These are phyloP conservation scores for Micrastur ruficollis DNA, from an alignment of 2,797 vertebrate species.

Conservation along the genomic window DNA sequence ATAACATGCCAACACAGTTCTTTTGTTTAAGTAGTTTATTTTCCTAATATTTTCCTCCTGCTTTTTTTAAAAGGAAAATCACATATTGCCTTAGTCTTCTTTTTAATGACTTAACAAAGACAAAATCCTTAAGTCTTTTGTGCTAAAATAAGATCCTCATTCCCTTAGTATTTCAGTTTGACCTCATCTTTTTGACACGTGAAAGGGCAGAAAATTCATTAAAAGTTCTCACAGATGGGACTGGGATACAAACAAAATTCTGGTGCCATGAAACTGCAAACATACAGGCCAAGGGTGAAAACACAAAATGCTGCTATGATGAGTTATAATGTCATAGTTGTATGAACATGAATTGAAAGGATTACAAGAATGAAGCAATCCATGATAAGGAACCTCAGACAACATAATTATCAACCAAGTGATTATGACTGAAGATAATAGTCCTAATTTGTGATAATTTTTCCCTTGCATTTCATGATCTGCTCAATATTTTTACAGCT, in stretches of 20 bases:
- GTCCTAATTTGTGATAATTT: neutral
- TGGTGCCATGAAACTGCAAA: neutral
- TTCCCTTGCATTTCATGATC: neutral
- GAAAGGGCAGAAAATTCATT: neutral
- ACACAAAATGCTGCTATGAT: neutral
- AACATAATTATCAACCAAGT: neutral
- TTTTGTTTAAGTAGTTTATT: neutral
- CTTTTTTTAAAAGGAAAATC: neutral
- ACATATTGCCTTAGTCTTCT: neutral
- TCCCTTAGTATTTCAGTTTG: neutral
- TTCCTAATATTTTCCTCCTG: neutral
- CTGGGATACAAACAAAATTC: neutral
- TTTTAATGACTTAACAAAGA: neutral
- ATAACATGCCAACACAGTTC: neutral
- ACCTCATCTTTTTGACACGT: neutral
- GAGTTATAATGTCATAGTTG: neutral
- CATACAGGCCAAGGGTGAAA: neutral
- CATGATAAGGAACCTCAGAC: neutral
- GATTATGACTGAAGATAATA: neutral
- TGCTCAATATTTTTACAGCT: neutral
- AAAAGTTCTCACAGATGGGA: neutral
- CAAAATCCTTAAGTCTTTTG: neutral
- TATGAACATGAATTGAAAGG: neutral
- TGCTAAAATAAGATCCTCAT: neutral
- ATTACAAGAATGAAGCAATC: neutral